Base-by-base conservation (phyloP, 2,888 invertebrate genomes). In the Perizoma flavofasciatum region DNA sequence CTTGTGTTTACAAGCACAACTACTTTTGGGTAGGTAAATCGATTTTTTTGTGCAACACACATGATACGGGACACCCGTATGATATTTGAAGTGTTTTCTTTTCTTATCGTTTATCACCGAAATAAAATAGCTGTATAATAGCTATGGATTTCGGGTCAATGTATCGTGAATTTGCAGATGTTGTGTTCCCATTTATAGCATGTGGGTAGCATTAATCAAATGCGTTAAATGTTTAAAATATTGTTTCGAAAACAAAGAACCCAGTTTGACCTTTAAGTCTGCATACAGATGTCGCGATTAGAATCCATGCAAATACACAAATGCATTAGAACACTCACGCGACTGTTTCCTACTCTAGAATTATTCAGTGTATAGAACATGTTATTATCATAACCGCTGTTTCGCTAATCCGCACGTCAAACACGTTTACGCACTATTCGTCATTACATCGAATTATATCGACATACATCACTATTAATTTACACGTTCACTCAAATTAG, bases 401-500 rank as follows among this genome's bases (percentile, higher is more conserved):
- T 65, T 54, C 78, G 73, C 74, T 79, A 78, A 84, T 83, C 81
- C 77, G 72, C 73, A 65, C 78, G 74, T 74, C 79, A 80, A 82
- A 81, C 79, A 77, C 68, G 75, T 72, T 77, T 71, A 69, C 77
- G 74, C 75, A 62, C 71, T 73, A 78, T 85, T 78, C 69, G 74
- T 86, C 84, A 86, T 80, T 79, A 55, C 53, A 66, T 66, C 55
- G 59, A 67, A 67, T 63, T 65, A 55, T 63, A 82, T 86, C 77
- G 82, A 82, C 76, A 70, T 76, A 75, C 75, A 76, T 80, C 79
- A 74, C 77, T 76, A 83, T 82, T 85, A 85, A 88, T 88, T 85
- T 81, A 79, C 83, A 78, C 83, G 69, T 82, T 82, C 71, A 75
- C 73, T 75, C 75, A 78, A 87, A 88, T 88, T 88, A 85, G 79